phyloP scores from a whole-genome alignment of 92 coral and sea anemone genomes.

The Porites lobata region DNA sequence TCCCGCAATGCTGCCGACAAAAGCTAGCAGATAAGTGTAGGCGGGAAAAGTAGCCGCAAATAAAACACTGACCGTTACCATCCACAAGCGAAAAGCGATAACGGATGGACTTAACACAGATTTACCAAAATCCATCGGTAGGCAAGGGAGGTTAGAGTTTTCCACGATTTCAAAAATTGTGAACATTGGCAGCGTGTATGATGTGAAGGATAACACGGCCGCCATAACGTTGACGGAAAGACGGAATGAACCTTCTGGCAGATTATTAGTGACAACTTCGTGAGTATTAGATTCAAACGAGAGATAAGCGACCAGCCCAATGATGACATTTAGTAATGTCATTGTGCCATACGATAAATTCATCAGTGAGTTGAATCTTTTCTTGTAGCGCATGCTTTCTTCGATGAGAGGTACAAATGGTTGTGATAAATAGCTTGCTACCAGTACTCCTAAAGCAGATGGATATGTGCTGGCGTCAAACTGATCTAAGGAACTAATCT shows the following conservation, averaged over 20 bases:
- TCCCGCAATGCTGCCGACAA: constrained; percentile 85
- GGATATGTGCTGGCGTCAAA: constrained; percentile 87
- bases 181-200: constrained; percentile 97
- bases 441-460: constrained; percentile 90
- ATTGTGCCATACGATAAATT: constrained; percentile 78
- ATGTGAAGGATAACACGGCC: constrained; percentile 87
- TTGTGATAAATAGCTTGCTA: constrained; percentile 96
- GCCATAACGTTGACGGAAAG: constrained; percentile 85
- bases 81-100: constrained; percentile 58
- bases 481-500: constrained; percentile 74
- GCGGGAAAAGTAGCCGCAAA: constrained; percentile 78
- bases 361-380: constrained; percentile 75
- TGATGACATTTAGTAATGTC: constrained; percentile 85
- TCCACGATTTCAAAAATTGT: constrained; percentile 90
- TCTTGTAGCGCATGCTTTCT: constrained; percentile 86
- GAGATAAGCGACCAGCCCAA: constrained; percentile 85
- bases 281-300: constrained; percentile 82
- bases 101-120: constrained; percentile 54
- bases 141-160: constrained; percentile 57
- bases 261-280: constrained; percentile 89
- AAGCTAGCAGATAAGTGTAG: constrained; percentile 76
- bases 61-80: constrained; percentile 69
- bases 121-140: constrained; percentile 53
- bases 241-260: constrained; percentile 91
- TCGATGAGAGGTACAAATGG: constrained; percentile 97